Percentiles rank a stretch among this genome's conserved stretches.
phyloP scores from a whole-genome alignment of 2,888 invertebrate species.

The Leptinotarsa haldemani region DNA sequence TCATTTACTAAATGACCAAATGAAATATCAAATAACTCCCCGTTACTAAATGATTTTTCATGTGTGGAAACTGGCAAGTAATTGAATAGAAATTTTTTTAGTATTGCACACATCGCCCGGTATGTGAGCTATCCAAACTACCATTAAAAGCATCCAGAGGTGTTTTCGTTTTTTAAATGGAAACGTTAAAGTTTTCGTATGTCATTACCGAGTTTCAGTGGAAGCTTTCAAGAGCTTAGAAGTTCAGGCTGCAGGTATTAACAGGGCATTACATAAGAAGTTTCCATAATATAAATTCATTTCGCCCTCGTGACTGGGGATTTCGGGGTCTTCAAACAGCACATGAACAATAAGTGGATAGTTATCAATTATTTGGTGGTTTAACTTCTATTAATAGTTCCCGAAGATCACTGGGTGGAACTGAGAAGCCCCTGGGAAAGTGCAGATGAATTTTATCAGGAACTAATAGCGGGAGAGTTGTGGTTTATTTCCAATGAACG shows the following conservation, averaged over 20 bases:
- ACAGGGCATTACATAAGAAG: constrained; percentile 27
- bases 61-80: too few species aligned
- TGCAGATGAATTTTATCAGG: too few species aligned
- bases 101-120: too few species aligned
- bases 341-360: constrained; percentile 7
- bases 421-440: too few species aligned
- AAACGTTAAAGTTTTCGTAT: constrained; percentile 14
- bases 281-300: constrained; percentile 35
- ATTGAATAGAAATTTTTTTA: too few species aligned
- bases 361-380: constrained; percentile 22
- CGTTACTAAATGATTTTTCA: too few species aligned
- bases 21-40: too few species aligned
- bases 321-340: constrained; percentile 7
- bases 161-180: background rate
- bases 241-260: constrained; percentile 26
- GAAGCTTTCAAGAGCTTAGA: constrained; percentile 30
- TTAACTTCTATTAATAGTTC: constrained; percentile 1
- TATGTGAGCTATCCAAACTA: too few species aligned
- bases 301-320: constrained; percentile 20
- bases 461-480: too few species aligned
- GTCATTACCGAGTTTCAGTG: constrained; percentile 25
- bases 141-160: background rate
- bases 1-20: too few species aligned
- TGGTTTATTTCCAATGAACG: too few species aligned
- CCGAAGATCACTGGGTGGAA: background rate